Evolutionary conservation across 2,888 invertebrate species (phyloP).

Genomic region (Leptura quadrifasciata): DNA sequence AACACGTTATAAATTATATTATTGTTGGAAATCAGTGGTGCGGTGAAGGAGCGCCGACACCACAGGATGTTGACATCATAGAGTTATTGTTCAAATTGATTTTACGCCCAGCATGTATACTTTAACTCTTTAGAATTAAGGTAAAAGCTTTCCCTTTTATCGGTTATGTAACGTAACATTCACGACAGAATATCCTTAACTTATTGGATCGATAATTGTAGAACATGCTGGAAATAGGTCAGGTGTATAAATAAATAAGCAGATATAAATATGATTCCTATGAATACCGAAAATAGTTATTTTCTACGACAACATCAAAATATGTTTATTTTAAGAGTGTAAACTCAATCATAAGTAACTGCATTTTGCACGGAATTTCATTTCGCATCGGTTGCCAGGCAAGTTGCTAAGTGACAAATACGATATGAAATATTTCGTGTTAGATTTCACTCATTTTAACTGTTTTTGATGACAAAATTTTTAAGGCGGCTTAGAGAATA

Average conservation of each 20-base stretch:
- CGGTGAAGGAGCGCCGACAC: conserved; percentile 47
- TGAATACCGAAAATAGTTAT: no score
- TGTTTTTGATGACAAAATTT: no score
- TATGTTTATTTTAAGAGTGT: no score
- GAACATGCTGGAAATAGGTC: background rate
- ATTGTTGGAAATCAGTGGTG: conserved; percentile 48
- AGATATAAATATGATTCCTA: background rate
- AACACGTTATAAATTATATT: conserved; percentile 39
- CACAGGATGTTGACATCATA: conserved; percentile 53
- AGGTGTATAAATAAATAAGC: background rate
- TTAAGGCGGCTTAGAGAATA: no score
- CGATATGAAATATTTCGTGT: no score
- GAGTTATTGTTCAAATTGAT: conserved; percentile 48
- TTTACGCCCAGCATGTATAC: conserved; percentile 49
- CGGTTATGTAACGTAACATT: conserved; percentile 19
- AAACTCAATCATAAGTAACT: no score
- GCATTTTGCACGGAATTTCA: no score
- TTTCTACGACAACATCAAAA: no score
- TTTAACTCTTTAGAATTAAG: conserved; percentile 33
- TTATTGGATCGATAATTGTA: conserved; percentile 18
- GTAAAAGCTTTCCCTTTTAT: conserved; percentile 38
- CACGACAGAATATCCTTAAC: background rate
- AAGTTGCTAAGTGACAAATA: no score
- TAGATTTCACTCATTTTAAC: no score
- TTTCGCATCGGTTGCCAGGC: no score